Percentiles rank a stretch among this genome's conserved stretches.
These are phyloP conservation scores for Perca flavescens DNA, from an alignment of 2,113 vertebrate species.

Conservation along the genomic window DNA sequence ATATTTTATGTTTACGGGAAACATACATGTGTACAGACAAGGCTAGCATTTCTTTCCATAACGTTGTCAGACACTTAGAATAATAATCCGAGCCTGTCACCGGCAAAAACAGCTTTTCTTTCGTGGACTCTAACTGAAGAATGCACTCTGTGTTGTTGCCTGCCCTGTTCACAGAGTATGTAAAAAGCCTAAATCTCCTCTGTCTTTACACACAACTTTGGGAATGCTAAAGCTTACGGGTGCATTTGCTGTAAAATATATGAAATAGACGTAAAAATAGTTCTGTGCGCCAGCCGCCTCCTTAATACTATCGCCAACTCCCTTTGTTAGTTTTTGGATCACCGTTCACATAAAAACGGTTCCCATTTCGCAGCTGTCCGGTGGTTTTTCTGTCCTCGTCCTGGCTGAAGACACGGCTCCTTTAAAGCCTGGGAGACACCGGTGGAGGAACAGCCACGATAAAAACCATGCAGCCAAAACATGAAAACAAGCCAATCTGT, in stretches of 20 bases:
- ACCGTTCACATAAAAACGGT: background rate
- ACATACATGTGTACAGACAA: no score
- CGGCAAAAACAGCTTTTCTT: no score
- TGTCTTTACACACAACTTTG: background rate
- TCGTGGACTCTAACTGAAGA: no score
- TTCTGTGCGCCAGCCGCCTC: background rate
- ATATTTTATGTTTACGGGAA: no score
- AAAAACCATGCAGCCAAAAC: slow-evolving; percentile 3
- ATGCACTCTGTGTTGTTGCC: no score
- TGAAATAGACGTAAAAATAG: background rate
- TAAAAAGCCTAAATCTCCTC: no score
- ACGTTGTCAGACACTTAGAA: no score
- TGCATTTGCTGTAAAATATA: background rate
- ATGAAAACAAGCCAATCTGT: background rate
- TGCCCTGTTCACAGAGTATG: no score
- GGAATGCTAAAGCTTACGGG: background rate
- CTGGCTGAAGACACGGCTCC: slow-evolving; percentile 10
- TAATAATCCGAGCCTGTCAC: no score
- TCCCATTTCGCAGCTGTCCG: slow-evolving; percentile 29
- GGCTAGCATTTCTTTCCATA: no score
- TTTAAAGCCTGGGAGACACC: slow-evolving; percentile 24
- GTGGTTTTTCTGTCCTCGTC: slow-evolving; percentile 7
- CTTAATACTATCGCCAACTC: background rate
- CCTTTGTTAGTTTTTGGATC: background rate
- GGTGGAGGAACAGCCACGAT: slow-evolving; percentile 3